Evolutionary conservation across 2,113 vertebrate species (phyloP).

Genomic region (Lasiurus cinereus): DNA sequence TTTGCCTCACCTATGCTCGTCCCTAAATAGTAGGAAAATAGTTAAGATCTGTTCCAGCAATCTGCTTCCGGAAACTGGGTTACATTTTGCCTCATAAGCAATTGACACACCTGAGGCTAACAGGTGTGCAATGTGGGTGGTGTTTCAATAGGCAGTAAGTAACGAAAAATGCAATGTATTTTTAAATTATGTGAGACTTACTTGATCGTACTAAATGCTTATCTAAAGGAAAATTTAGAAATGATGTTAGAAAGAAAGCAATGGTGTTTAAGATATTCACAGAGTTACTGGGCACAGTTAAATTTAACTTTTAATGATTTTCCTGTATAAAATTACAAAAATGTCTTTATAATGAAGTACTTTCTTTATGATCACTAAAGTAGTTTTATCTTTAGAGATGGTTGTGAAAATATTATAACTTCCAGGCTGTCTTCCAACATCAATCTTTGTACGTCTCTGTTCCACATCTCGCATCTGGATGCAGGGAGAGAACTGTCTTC

Average conservation of each 20-base stretch:
- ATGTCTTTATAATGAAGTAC: not conserved
- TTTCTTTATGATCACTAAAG: not conserved
- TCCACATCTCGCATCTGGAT: not conserved
- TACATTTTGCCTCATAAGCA: conserved; percentile 59
- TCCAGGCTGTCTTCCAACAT: not conserved
- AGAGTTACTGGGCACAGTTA: not conserved
- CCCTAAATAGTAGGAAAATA: conserved; percentile 34
- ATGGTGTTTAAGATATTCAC: not conserved
- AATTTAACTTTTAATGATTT: not conserved
- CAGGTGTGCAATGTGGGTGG: not conserved
- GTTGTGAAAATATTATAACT: not conserved
- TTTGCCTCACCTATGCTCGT: conserved; percentile 13
- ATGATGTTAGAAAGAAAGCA: not conserved
- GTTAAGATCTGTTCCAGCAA: not conserved
- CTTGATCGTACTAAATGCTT: not conserved
- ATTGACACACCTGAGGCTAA: conserved; percentile 6
- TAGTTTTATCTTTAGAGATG: not conserved
- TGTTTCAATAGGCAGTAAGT: not conserved
- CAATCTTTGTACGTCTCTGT: conserved; percentile 8
- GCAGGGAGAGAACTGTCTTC: not conserved
- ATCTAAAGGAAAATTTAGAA: conserved; percentile 2
- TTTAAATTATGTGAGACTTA: not conserved
- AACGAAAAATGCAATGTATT: not conserved
- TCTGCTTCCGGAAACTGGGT: conserved; percentile 22
- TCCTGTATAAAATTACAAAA: not conserved